Percentiles rank a stretch among this genome's conserved stretches.
Conservation (phyloP, 2,113 vertebrate species). For the Corydoras maculifer region DNA sequence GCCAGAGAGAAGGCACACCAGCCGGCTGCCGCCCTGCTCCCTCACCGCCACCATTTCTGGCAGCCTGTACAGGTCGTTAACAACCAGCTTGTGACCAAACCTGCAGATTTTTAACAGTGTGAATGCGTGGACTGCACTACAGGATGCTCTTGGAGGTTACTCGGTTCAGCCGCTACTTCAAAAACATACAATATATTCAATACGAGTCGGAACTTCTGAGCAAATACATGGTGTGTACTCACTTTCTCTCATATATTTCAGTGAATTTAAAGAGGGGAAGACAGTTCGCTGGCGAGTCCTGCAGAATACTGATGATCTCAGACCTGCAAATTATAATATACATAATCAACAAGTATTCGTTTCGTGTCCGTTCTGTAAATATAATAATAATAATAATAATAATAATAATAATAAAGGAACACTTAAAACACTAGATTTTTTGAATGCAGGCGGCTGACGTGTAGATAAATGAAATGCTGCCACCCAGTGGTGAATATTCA, state of each 20-base stretch:
- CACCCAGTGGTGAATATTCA: too few relatives aligned
- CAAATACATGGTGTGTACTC: constrained; percentile 41
- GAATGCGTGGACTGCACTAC: too few relatives aligned
- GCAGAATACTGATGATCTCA: constrained; percentile 82
- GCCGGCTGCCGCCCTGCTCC: constrained; percentile 79
- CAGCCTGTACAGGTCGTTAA: constrained; percentile 83
- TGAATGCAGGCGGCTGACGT: too few relatives aligned
- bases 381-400: too few relatives aligned
- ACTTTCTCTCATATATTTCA: constrained; percentile 97
- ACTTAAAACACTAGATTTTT: too few relatives aligned
- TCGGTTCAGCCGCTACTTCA: too few relatives aligned
- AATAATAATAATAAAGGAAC: too few relatives aligned
- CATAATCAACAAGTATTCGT: background rate
- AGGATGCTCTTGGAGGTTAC: too few relatives aligned
- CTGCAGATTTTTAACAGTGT: constrained; percentile 50
- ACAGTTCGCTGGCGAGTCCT: constrained; percentile 90
- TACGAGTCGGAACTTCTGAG: too few relatives aligned
- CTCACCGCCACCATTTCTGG: constrained; percentile 80
- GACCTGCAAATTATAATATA: constrained; percentile 61
- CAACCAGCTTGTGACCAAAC: constrained; percentile 77
- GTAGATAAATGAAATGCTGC: too few relatives aligned
- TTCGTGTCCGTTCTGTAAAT: background rate
- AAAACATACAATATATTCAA: too few relatives aligned
- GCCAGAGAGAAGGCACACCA: constrained; percentile 85
- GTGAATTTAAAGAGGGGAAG: constrained; percentile 90